Base-by-base conservation (phyloP, 2,113 vertebrate species). In the Brienomyrus brachyistius region DNA sequence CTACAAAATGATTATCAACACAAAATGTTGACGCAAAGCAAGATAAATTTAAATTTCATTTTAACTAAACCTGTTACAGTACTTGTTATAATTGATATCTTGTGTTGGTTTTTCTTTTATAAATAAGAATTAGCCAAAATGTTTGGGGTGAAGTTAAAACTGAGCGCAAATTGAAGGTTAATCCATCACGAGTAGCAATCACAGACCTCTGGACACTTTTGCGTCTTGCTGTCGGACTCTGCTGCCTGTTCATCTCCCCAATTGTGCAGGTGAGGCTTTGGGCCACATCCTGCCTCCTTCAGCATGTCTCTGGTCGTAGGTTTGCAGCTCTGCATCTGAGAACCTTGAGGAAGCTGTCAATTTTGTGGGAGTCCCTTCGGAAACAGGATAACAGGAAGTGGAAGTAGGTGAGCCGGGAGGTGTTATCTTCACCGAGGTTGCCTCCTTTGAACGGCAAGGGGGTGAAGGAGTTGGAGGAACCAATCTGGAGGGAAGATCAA, bases 261-360 rank as follows among this genome's bases (percentile, higher is more conserved):
- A 1, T 11, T 8, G 47, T 35, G 47, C 70, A n/a, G n/a, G 52
- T 40, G n/a, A 51, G 21, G 45, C 31, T 17, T 17, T 77, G 74
- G 35, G 13, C 35, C 31, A 2, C 15, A 19, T 40, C 13, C 35
- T 43, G 31, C 35, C 74, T 19, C 15, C 74, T 88, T 92, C 87
- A 96, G 90, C 96, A 96, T 91, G 93, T 90, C 43, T 95, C 94
- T 0, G 95, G 95, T 5, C 92, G 91, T 91, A 90, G 77, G 90
- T 94, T 94, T 2, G 95, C 90, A 0, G 94, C 93, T 23, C 95
- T 92, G 89, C 96, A 97, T 31, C 95, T 95, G 0, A 97, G 94
- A 43, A 97, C 94, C 90, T 97, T 97, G 52, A 97, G 94, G 92
- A 96, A 97, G 90, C 95, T 97, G 92, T 96, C 96, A 1, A 97